Conservation (phyloP, 2,113 vertebrate species). For the Gobiocypris rarus region DNA sequence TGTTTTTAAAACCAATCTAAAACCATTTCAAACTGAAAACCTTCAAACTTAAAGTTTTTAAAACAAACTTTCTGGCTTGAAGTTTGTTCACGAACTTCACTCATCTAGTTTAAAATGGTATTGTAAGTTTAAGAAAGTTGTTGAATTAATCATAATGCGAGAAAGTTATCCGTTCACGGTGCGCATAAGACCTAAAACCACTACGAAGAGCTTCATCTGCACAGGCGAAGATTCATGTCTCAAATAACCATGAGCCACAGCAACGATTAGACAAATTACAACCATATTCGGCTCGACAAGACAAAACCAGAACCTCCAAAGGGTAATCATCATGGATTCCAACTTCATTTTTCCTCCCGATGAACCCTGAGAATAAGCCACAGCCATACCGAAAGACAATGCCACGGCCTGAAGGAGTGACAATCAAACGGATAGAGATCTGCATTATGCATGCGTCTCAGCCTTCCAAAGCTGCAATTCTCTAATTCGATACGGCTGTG, state of each 20-base stretch:
- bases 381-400: slow-evolving; percentile 35
- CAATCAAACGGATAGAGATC: slow-evolving; percentile 36
- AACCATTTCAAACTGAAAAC: too few species aligned
- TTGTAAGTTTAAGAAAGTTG: not conserved
- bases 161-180: not conserved
- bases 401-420: slow-evolving; percentile 26
- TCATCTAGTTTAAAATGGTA: not conserved
- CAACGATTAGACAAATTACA: slow-evolving; percentile 9
- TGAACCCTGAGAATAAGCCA: slow-evolving; percentile 10
- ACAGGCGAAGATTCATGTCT: slow-evolving; percentile 23
- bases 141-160: not conserved
- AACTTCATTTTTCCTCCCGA: slow-evolving; percentile 11
- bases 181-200: not conserved
- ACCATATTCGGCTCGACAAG: slow-evolving; percentile 32
- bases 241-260: not conserved
- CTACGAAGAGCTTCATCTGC: not conserved
- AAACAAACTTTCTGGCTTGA: too few species aligned
- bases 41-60: too few species aligned
- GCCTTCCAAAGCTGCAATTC: slow-evolving; percentile 34
- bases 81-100: too few species aligned
- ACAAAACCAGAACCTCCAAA: not conserved
- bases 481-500: slow-evolving; percentile 46
- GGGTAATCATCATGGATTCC: slow-evolving; percentile 30
- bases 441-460: slow-evolving; percentile 52
- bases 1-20: too few species aligned